A percentile compares a stretch with the other conserved stretches of the same genome.
Conservation (phyloP, 1,140 invertebrate genomes). For the Sarcophaga bullata region DNA sequence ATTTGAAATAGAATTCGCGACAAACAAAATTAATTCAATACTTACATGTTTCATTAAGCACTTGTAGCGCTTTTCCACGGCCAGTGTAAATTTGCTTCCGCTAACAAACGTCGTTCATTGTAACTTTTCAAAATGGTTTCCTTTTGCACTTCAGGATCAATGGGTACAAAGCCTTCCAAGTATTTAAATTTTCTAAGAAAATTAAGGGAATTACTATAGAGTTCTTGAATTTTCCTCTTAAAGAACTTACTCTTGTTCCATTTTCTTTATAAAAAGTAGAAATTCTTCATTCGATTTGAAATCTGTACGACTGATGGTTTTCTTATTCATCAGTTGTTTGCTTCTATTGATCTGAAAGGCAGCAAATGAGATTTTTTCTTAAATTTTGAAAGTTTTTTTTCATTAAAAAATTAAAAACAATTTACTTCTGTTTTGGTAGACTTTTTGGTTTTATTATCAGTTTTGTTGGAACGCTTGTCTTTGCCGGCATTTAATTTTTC, state of each 20-base stretch:
- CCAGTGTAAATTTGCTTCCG: constrained; percentile 60
- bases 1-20: no score
- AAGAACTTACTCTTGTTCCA: constrained; percentile 5
- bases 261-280: constrained; percentile 2
- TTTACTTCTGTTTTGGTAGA: background rate
- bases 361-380: no score
- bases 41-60: constrained; percentile 67
- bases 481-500: background rate
- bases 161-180: constrained; percentile 66
- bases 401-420: background rate
- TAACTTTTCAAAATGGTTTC: constrained; percentile 52
- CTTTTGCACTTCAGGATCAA: constrained; percentile 69
- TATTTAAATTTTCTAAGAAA: constrained; percentile 53
- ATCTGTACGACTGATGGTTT: background rate
- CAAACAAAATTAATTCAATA: background rate
- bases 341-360: background rate
- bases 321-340: background rate
- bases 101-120: constrained; percentile 52
- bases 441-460: background rate
- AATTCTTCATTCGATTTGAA: constrained; percentile 41
- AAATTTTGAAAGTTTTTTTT: no score
- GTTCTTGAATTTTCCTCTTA: background rate
- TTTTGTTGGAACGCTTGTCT: background rate
- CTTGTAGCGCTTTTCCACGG: constrained; percentile 65
- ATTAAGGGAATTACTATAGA: background rate